Evolutionary conservation across 2,113 vertebrate genomes (phyloP), one percentile per base, ranked within the genome.

Genomic region (Gymnogyps californianus): DNA sequence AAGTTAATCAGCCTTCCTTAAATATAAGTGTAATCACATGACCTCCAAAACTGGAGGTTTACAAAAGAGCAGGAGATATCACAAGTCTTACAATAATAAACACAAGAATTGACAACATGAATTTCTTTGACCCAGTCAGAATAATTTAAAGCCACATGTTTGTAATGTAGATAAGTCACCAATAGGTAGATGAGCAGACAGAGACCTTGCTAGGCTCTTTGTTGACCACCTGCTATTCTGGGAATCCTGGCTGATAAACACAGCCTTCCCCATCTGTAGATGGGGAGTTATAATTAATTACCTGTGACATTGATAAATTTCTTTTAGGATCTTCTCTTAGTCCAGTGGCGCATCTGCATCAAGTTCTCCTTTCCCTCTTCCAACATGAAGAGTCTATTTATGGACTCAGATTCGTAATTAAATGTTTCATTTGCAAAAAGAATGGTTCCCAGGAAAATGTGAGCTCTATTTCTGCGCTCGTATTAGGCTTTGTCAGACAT

Each of bases 241-340:
- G 91, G 70, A 95, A 69, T 16, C 26, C 71, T 93, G 95, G 66
- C 95, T 97, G 97, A 97, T 96, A 97, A 97, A 97, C 96, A 90
- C 79, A 94, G 91, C 77, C 90, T 91, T 96, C 34, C 38, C 74
- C 62, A 94, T 96, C 84, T 94, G 95, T 90, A 96, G 92, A 96
- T 97, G 94, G 86, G 96, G 94, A 98, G 69, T 97, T 97, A 80
- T 89, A 97, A 96, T 98, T 98, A 98, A 98, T 98, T 98, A 97
- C 96, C 92, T 93, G 57, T 97, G 98, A 97, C 97, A 97, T 59
- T 98, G 98, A 98, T 97, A 96, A 89, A 98, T 98, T 97, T 98
- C 80, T 96, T 96, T 92, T 87, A 94, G 62, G n/a, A 87, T 97
- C 95, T 93, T 97, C 93, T 96, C 95, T 97, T 97, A 97, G 97